These are phyloP conservation scores for Cosmia pyralina DNA, from an alignment of 2,888 invertebrate species.

Conservation along the genomic window DNA sequence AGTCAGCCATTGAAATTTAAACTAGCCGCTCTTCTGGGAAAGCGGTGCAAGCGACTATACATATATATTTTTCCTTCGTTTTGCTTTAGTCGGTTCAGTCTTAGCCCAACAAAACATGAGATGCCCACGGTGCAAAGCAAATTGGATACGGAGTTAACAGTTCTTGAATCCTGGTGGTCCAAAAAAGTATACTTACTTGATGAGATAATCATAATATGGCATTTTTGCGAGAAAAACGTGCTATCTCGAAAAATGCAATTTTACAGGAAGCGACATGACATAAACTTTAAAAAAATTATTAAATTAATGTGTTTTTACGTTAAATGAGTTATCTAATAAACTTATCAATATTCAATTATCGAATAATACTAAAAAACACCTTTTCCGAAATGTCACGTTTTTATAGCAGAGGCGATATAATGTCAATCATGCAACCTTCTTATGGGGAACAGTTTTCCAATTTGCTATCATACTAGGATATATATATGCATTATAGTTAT, in stretches of 20 bases:
- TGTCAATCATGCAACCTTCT: too few relatives aligned
- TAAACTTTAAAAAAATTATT: too few relatives aligned
- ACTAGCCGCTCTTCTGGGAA: slow-evolving; percentile 86
- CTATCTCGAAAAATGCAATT: too few relatives aligned
- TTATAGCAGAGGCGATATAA: too few relatives aligned
- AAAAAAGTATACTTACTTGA: slow-evolving; percentile 16
- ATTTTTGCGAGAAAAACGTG: too few relatives aligned
- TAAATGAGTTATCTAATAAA: too few relatives aligned
- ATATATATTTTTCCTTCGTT: slow-evolving; percentile 72
- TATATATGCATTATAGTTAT: not conserved
- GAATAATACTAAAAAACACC: too few relatives aligned
- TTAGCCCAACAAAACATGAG: slow-evolving; percentile 79
- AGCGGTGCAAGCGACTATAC: slow-evolving; percentile 61
- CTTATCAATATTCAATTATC: too few relatives aligned
- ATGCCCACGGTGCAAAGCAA: slow-evolving; percentile 69
- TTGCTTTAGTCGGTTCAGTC: slow-evolving; percentile 69
- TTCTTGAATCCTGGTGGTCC: slow-evolving; percentile 49
- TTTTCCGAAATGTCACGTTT: too few relatives aligned
- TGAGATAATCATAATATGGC: too few relatives aligned
- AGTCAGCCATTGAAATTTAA: slow-evolving; percentile 88
- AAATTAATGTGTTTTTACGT: too few relatives aligned
- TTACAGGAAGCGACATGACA: too few relatives aligned
- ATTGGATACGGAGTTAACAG: slow-evolving; percentile 63
- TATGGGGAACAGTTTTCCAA: not conserved
- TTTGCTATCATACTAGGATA: not conserved